Evolutionary conservation across 2,113 vertebrate genomes (phyloP).

Genomic region (Centropristis striata): DNA sequence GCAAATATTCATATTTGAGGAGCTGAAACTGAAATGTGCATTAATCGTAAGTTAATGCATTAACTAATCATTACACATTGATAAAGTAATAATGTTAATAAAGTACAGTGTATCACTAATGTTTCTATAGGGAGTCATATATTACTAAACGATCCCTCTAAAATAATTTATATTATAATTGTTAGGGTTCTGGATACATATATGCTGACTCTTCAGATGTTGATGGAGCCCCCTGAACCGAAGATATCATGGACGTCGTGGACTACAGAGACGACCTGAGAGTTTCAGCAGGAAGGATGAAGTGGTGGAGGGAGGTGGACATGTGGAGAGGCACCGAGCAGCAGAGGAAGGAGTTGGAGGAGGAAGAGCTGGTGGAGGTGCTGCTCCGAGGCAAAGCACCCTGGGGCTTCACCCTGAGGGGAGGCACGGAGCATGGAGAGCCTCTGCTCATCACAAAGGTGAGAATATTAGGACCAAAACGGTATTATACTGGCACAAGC

Average conservation of each 20-base stretch:
- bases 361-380: constrained; percentile 63
- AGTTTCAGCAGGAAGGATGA: constrained; percentile 41
- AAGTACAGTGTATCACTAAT: no score
- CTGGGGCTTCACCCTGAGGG: constrained; percentile 93
- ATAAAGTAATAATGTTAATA: no score
- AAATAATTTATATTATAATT: not conserved
- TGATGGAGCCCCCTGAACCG: constrained; percentile 24
- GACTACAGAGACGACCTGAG: constrained; percentile 44
- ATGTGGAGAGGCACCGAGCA: constrained; percentile 3
- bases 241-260: constrained; percentile 49
- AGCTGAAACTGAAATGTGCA: not conserved
- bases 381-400: constrained; percentile 82
- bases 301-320: constrained; percentile 51
- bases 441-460: constrained; percentile 94
- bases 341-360: constrained; percentile 11
- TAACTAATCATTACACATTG: no score
- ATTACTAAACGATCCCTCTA: not conserved
- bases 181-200: not conserved
- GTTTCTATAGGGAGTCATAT: not conserved
- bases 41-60: no score
- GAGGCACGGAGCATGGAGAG: constrained; percentile 90
- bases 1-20: not conserved
- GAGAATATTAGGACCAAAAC: not conserved
- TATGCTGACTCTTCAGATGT: not conserved
- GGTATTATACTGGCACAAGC: no score